Evolutionary conservation across 1,140 invertebrate genomes (phyloP).

Genomic region (Tyrophagus putrescentiae): DNA sequence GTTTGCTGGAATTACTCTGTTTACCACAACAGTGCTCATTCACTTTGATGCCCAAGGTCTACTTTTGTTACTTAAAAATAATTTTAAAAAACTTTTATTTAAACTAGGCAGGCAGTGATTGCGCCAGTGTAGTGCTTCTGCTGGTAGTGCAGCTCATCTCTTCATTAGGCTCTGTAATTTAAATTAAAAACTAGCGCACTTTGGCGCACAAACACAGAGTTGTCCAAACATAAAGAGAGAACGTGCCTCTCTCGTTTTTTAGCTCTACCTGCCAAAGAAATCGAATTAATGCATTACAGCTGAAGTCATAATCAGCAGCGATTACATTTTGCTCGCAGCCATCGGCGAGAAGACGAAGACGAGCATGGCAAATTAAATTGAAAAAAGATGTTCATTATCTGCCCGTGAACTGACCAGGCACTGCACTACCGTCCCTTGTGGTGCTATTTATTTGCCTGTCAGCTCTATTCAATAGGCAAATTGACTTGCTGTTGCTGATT

Average conservation of each 20-base stretch:
- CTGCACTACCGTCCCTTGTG: not conserved
- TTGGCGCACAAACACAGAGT: too few relatives aligned
- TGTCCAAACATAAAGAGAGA: not conserved
- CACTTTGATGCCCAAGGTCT: too few relatives aligned
- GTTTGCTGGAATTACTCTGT: too few relatives aligned
- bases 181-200: too few relatives aligned
- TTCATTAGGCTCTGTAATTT: not conserved
- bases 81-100: too few relatives aligned
- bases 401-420: not conserved
- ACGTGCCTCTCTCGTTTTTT: not conserved
- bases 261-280: not conserved
- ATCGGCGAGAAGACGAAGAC: not conserved
- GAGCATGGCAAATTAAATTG: conserved; percentile 13
- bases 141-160: not conserved
- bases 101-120: too few relatives aligned
- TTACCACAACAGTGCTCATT: too few relatives aligned
- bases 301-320: conserved; percentile 10
- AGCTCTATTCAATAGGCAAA: conserved; percentile 3
- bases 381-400: conserved; percentile 9
- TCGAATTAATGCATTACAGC: conserved; percentile 15
- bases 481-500: not conserved
- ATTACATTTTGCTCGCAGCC: not conserved
- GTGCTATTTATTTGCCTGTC: conserved; percentile 9
- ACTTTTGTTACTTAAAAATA: too few relatives aligned
- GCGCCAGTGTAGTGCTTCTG: not conserved